Evolutionary conservation across 2,797 vertebrate species (phyloP).

Genomic region (Esox lucius): DNA sequence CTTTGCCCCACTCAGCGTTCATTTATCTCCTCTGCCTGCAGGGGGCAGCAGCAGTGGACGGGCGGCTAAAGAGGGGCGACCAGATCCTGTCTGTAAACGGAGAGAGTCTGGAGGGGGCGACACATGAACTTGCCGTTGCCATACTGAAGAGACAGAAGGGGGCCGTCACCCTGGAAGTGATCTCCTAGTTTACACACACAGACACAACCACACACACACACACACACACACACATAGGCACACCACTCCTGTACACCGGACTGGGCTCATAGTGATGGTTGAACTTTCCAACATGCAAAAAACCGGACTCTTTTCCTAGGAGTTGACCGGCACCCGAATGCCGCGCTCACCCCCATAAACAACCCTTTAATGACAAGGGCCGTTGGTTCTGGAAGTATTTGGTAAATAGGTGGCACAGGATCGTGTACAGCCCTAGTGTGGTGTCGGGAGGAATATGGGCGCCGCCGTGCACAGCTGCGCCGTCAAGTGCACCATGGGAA

Average conservation of each 20-base stretch:
- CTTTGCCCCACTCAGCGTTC: not conserved
- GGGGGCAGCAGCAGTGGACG: conserved; percentile 90
- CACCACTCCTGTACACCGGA: not conserved
- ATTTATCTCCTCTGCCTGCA: conserved; percentile 47
- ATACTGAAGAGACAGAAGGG: conserved; percentile 89
- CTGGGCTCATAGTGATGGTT: conserved; percentile 4
- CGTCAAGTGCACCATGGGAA: not conserved
- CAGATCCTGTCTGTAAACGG: conserved; percentile 90
- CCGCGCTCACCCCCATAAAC: not conserved
- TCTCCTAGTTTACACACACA: conserved; percentile 74
- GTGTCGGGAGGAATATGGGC: not conserved
- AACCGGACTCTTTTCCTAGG: conserved; percentile 7
- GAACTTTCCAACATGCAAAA: conserved; percentile 48
- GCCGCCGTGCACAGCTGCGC: not conserved
- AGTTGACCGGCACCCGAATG: not conserved
- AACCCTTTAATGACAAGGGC: not conserved
- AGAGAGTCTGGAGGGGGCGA: conserved; percentile 85
- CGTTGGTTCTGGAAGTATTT: not conserved
- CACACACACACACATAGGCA: conserved; percentile 16
- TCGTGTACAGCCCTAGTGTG: not conserved
- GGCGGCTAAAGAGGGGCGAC: conserved; percentile 87
- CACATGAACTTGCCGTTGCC: conserved; percentile 88
- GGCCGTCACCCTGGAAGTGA: conserved; percentile 79
- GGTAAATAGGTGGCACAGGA: not conserved
- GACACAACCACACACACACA: conserved; percentile 5